Conservation (phyloP, 2,797 vertebrate genomes). For the Pterois miles region DNA sequence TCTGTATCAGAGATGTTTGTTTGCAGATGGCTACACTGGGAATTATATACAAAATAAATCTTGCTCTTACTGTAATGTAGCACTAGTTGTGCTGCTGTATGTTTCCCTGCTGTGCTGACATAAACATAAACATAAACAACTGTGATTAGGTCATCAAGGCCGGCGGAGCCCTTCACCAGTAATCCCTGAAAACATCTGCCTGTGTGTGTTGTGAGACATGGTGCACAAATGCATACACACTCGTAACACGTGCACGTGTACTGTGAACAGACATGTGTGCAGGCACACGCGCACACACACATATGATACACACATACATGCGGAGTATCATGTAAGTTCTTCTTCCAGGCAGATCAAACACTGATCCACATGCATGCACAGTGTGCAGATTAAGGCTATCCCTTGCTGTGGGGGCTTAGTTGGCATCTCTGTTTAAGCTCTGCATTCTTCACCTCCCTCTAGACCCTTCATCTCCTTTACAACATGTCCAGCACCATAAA, state of each 20-base stretch:
- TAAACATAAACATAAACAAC: constrained; percentile 30
- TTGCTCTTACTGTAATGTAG: background rate
- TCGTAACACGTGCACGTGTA: background rate
- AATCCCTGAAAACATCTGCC: constrained; percentile 47
- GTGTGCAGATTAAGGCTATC: constrained; percentile 73
- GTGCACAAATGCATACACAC: constrained; percentile 13
- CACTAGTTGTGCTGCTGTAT: background rate
- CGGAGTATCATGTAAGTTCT: constrained; percentile 42
- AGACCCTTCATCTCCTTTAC: constrained; percentile 54
- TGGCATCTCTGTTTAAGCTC: constrained; percentile 66
- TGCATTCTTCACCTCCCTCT: constrained; percentile 61
- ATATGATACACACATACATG: background rate
- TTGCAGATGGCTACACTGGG: background rate
- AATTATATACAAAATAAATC: background rate
- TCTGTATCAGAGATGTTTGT: background rate
- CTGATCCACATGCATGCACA: constrained; percentile 67
- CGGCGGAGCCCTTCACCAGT: background rate
- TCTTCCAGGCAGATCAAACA: constrained; percentile 62
- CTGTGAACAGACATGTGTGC: background rate
- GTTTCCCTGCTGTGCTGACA: constrained; percentile 5
- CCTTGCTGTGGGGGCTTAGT: constrained; percentile 65
- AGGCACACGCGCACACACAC: background rate
- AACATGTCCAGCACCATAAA: constrained; percentile 70
- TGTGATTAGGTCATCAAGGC: constrained; percentile 17
- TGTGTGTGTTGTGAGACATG: background rate